phyloP scores from a whole-genome alignment of 2,888 invertebrate genomes.

The Amphipoea oculea region DNA sequence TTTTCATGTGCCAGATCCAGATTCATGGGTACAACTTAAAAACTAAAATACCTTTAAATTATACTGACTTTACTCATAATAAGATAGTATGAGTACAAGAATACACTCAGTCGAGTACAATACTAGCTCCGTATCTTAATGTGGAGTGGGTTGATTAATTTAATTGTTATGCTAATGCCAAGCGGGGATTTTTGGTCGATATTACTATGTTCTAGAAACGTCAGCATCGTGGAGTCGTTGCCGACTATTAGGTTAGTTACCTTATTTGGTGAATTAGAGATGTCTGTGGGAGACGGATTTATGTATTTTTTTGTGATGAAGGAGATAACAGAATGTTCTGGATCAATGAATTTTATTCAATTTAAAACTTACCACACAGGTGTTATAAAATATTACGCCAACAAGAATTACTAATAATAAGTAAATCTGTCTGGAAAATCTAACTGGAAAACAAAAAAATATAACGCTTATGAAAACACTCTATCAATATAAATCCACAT shows the following conservation, averaged over 20 bases:
- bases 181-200: conserved; percentile 83
- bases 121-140: conserved; percentile 68
- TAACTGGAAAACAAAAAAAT: not conserved
- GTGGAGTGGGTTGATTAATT: conserved; percentile 83
- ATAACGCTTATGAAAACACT: not conserved
- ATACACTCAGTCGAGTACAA: conserved; percentile 41
- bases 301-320: not conserved
- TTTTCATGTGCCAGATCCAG: not conserved
- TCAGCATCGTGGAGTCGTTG: conserved; percentile 34
- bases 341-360: not conserved
- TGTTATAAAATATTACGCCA: not conserved
- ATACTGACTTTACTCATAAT: not conserved
- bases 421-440: too few relatives aligned
- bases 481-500: conserved; percentile 9
- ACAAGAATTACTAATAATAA: not conserved
- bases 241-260: conserved; percentile 25
- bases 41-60: too few relatives aligned
- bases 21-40: not conserved
- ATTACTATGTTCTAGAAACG: conserved; percentile 60
- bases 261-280: conserved; percentile 33
- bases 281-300: conserved; percentile 4
- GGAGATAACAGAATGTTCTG: not conserved
- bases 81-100: conserved; percentile 36
- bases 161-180: conserved; percentile 86
- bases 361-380: not conserved